These are phyloP conservation scores for Eptatretus atami DNA, from an alignment of 2,797 vertebrate species.

Conservation along the genomic window DNA sequence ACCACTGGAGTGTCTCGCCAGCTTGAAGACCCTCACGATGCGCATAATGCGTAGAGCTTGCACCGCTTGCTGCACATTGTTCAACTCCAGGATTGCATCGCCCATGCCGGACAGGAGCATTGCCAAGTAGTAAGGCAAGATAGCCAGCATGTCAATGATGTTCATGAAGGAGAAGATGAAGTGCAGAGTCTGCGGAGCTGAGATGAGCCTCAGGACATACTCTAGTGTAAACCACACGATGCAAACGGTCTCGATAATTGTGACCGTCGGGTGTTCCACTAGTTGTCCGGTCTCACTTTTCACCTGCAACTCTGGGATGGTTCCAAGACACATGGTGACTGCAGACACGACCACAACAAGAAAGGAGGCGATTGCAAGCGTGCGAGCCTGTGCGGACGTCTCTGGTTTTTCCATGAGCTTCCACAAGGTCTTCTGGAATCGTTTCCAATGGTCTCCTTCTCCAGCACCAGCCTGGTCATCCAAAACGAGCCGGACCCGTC, in stretches of 20 bases:
- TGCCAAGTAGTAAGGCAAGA: slow-evolving; percentile 70
- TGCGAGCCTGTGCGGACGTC: slow-evolving; percentile 40
- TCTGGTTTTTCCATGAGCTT: slow-evolving; percentile 79
- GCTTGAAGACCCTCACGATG: slow-evolving; percentile 66
- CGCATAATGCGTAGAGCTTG: slow-evolving; percentile 75
- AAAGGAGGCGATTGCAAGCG: slow-evolving; percentile 55
- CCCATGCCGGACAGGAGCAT: slow-evolving; percentile 51
- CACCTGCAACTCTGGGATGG: slow-evolving; percentile 65
- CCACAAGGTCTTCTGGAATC: slow-evolving; percentile 48
- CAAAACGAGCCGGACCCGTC: slow-evolving; percentile 49
- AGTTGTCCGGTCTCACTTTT: slow-evolving; percentile 25
- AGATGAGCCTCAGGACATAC: slow-evolving; percentile 43
- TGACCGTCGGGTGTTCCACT: slow-evolving; percentile 53
- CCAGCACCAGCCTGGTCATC: slow-evolving; percentile 27
- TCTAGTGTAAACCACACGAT: slow-evolving; percentile 79
- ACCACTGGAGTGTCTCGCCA: slow-evolving; percentile 69
- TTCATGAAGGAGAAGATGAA: slow-evolving; percentile 75
- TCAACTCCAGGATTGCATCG: slow-evolving; percentile 53
- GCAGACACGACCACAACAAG: slow-evolving; percentile 55
- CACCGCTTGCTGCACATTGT: slow-evolving; percentile 63
- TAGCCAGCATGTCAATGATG: slow-evolving; percentile 55
- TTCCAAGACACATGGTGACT: slow-evolving; percentile 66
- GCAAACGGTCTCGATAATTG: slow-evolving; percentile 59
- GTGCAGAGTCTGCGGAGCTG: slow-evolving; percentile 48
- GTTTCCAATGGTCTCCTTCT: slow-evolving; percentile 27